These are phyloP conservation scores for Agrochola macilenta DNA, from an alignment of 2,888 invertebrate genomes.

Conservation along the genomic window DNA sequence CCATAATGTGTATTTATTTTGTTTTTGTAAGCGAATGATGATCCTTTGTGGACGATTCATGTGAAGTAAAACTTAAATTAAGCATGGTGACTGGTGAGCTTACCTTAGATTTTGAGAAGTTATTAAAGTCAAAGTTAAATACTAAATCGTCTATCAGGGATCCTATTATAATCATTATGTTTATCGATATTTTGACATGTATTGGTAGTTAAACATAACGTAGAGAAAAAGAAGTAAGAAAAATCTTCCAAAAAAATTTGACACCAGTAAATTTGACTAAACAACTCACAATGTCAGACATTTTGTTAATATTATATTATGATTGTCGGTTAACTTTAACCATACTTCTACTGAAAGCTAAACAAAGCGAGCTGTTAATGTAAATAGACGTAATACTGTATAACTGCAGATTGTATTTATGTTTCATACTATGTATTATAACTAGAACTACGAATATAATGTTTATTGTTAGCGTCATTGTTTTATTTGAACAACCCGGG, in stretches of 20 bases:
- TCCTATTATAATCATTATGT: conserved; percentile 21
- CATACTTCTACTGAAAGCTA: conserved; percentile 37
- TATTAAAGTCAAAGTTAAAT: conserved; percentile 6
- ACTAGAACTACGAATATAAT: conserved; percentile 84
- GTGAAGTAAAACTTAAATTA: neutral
- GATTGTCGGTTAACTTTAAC: conserved; percentile 4
- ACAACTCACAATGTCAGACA: conserved; percentile 15
- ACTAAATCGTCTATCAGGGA: conserved; percentile 32
- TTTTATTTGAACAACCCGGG: conserved; percentile 69
- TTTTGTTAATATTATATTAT: neutral
- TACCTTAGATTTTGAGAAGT: neutral
- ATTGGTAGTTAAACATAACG: conserved; percentile 24
- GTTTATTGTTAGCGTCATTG: conserved; percentile 83
- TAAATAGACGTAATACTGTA: conserved; percentile 79
- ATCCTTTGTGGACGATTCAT: conserved; percentile 28
- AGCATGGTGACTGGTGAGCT: neutral
- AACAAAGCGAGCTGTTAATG: conserved; percentile 66
- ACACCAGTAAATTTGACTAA: conserved; percentile 19
- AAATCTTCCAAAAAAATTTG: conserved; percentile 29
- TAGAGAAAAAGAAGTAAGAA: conserved; percentile 13
- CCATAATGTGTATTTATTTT: conserved; percentile 58
- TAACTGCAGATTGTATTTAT: conserved; percentile 85
- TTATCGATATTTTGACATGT: conserved; percentile 34
- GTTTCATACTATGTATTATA: conserved; percentile 85
- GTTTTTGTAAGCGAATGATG: conserved; percentile 34